Conservation (phyloP, 2,113 vertebrate species). For the Corythoichthys intestinalis region DNA sequence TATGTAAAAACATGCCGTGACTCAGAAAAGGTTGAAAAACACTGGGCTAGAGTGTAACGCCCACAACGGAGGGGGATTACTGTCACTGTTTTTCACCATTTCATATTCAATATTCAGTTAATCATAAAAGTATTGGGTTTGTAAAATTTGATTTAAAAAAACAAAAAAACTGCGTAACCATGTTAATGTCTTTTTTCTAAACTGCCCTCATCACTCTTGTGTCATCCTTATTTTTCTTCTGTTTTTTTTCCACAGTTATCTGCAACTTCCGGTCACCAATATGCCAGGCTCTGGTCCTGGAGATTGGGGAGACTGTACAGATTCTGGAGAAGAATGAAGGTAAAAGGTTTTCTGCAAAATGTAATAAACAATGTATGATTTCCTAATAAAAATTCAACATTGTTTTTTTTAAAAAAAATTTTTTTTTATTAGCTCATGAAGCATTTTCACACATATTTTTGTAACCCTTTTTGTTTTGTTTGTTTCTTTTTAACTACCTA, state of each 20-base stretch:
- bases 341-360: slow-evolving; percentile 42
- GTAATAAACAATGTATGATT: neutral
- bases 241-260: slow-evolving; percentile 75
- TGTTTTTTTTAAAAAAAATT: too few species aligned
- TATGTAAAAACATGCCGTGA: too few species aligned
- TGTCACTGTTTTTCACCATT: too few species aligned
- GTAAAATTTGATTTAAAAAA: slow-evolving; percentile 46
- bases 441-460: neutral
- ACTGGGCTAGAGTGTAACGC: too few species aligned
- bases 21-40: too few species aligned
- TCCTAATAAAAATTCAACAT: too few species aligned
- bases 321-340: slow-evolving; percentile 97
- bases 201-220: slow-evolving; percentile 8
- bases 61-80: too few species aligned
- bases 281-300: slow-evolving; percentile 89
- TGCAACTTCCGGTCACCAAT: slow-evolving; percentile 92
- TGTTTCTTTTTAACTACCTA: too few species aligned
- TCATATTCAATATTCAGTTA: too few species aligned
- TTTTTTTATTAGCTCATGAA: neutral
- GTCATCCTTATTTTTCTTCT: neutral
- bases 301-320: slow-evolving; percentile 96
- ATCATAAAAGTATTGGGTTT: too few species aligned
- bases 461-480: neutral
- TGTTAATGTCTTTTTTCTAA: neutral
- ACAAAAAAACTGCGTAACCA: slow-evolving; percentile 11